These are phyloP conservation scores for Vanessa tameamea DNA, from an alignment of 1,140 invertebrate species.

Conservation along the genomic window DNA sequence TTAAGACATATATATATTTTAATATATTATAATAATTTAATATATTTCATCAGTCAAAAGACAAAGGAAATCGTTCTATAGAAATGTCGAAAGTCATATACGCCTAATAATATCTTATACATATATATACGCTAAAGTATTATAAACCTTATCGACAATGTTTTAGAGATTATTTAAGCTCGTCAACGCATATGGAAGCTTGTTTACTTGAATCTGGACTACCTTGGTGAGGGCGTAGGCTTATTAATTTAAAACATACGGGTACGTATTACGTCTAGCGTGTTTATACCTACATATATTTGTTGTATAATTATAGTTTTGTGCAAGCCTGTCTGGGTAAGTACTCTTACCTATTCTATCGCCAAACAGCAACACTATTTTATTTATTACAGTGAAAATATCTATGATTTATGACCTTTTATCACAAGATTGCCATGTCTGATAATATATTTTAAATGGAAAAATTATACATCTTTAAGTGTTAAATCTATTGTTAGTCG, in stretches of 20 bases:
- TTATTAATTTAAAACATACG: constrained; percentile 49
- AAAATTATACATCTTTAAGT: too few species aligned
- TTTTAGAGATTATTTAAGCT: constrained; percentile 32
- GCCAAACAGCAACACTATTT: too few species aligned
- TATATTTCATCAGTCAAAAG: background rate
- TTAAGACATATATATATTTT: too few species aligned
- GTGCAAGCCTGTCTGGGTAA: too few species aligned
- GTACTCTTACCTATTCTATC: too few species aligned
- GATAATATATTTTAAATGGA: too few species aligned
- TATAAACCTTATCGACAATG: constrained; percentile 37
- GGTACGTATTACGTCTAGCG: constrained; percentile 21
- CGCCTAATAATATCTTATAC: constrained; percentile 6
- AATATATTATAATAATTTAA: background rate
- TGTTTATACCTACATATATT: background rate
- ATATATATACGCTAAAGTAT: background rate
- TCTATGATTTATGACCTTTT: too few species aligned
- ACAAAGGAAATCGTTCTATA: constrained; percentile 43
- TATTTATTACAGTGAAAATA: too few species aligned
- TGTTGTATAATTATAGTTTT: background rate
- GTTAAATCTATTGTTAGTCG: too few species aligned
- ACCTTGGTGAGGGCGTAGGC: constrained; percentile 72
- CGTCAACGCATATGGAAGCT: constrained; percentile 25
- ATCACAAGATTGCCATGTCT: too few species aligned
- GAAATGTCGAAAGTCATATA: constrained; percentile 38
- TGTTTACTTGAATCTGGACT: constrained; percentile 59